phyloP scores from a whole-genome alignment of 2,113 vertebrate genomes.

The Atlantisia rogersi region DNA sequence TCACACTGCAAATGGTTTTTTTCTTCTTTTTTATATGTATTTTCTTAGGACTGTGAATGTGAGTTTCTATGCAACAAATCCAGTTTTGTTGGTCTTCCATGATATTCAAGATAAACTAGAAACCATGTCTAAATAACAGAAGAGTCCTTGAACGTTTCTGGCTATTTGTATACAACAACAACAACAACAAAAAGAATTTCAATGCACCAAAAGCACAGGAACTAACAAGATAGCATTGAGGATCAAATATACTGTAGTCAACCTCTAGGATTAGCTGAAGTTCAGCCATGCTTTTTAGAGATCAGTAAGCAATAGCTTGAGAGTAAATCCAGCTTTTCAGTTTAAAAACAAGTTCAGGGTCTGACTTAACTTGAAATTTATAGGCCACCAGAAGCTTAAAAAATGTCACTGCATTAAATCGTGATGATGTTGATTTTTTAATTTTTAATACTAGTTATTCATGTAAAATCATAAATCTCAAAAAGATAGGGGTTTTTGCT shows the following conservation, averaged over 20 bases:
- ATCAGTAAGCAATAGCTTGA: neutral
- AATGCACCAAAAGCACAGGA: neutral
- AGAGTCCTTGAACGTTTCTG: neutral
- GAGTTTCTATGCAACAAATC: neutral
- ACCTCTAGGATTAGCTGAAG: neutral
- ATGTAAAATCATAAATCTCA: neutral
- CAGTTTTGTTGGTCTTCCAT: neutral
- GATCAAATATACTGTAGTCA: neutral
- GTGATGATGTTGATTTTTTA: neutral
- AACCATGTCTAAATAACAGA: neutral
- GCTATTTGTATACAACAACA: neutral
- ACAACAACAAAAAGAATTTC: neutral
- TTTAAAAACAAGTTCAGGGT: neutral
- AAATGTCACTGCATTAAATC: neutral
- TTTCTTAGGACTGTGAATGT: neutral
- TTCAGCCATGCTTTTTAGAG: neutral
- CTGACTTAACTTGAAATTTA: neutral
- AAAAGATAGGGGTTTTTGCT: neutral
- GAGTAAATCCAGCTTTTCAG: neutral
- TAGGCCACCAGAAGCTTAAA: neutral
- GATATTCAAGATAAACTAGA: neutral
- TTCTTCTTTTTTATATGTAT: neutral
- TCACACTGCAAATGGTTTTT: neutral
- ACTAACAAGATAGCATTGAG: neutral
- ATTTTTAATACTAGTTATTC: neutral